phyloP scores from a whole-genome alignment of 1,140 invertebrate species.

The Drosophila tropicalis region DNA sequence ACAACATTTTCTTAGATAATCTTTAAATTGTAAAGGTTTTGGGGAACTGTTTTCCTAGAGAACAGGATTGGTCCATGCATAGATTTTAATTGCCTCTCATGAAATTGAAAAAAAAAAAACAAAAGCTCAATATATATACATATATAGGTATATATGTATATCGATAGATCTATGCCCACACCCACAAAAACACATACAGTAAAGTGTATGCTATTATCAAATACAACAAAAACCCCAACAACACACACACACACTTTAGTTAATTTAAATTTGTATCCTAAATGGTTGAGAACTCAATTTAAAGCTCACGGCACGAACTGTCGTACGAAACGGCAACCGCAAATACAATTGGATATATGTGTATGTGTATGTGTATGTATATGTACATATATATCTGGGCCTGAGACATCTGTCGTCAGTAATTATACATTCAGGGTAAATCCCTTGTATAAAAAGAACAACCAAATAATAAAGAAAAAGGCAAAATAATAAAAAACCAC shows the following conservation, averaged over 20 bases:
- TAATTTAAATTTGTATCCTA: conserved; percentile 61
- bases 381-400: conserved; percentile 4
- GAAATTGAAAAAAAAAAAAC: background rate
- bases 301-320: conserved; percentile 68
- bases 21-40: too few species aligned
- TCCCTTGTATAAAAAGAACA: conserved; percentile 19
- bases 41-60: too few species aligned
- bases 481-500: background rate
- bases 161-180: background rate
- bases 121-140: background rate
- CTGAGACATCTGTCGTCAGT: conserved; percentile 10
- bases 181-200: too few species aligned
- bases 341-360: conserved; percentile 4
- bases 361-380: background rate
- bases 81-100: background rate
- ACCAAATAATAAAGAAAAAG: conserved; percentile 10
- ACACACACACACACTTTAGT: background rate
- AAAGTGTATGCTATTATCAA: background rate
- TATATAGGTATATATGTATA: too few species aligned
- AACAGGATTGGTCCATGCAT: too few species aligned
- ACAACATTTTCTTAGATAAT: too few species aligned
- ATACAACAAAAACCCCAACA: conserved; percentile 8
- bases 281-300: conserved; percentile 62
- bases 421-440: conserved; percentile 36
- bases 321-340: conserved; percentile 24